Evolutionary conservation across 2,888 invertebrate species (phyloP).

Genomic region (Brenthis ino): DNA sequence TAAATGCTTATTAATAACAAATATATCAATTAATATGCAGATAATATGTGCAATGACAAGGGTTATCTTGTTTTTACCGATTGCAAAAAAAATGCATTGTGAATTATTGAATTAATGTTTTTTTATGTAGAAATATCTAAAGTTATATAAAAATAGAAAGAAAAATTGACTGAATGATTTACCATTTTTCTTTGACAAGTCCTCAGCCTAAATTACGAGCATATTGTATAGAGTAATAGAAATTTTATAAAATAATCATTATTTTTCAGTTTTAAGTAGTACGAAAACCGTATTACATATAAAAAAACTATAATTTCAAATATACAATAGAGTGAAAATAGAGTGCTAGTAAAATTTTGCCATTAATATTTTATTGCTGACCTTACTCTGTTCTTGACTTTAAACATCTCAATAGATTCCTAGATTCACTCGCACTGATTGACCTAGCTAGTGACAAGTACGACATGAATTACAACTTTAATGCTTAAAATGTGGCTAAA

Average conservation of each 20-base stretch:
- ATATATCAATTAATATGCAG: background rate
- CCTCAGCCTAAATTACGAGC: too few species aligned
- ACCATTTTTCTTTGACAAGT: too few species aligned
- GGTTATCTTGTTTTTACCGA: slow-evolving; percentile 38
- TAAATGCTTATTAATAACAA: background rate
- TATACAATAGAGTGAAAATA: too few species aligned
- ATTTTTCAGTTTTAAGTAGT: too few species aligned
- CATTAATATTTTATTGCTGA: slow-evolving; percentile 24
- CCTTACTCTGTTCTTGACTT: slow-evolving; percentile 39
- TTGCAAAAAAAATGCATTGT: slow-evolving; percentile 18
- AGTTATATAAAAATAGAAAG: too few species aligned
- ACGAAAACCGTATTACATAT: too few species aligned
- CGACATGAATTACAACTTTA: background rate
- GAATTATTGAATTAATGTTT: background rate
- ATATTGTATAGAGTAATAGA: too few species aligned
- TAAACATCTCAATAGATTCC: slow-evolving; percentile 16
- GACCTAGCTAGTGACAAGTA: slow-evolving; percentile 12
- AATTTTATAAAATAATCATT: too few species aligned
- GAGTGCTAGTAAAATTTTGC: background rate
- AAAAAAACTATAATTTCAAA: too few species aligned
- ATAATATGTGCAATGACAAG: slow-evolving; percentile 21
- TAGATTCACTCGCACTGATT: slow-evolving; percentile 9
- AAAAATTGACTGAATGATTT: too few species aligned
- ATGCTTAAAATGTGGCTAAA: slow-evolving; percentile 16
- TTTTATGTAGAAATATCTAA: too few species aligned